Evolutionary conservation across 2,888 invertebrate genomes (phyloP), one percentile per base, ranked within the genome.

Genomic region (Luffia ferchaultella): DNA sequence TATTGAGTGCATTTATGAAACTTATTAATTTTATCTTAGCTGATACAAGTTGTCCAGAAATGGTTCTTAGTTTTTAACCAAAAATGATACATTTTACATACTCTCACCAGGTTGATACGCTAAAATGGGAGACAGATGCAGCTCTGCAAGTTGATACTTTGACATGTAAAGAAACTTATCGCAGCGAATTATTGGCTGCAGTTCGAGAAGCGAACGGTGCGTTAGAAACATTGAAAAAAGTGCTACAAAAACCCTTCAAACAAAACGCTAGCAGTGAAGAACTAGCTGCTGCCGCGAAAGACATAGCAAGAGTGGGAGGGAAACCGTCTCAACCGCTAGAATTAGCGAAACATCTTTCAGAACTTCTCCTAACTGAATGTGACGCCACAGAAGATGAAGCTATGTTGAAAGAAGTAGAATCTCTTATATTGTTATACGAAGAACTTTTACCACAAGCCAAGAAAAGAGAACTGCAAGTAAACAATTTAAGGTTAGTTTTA

Each of bases 121-220:
- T 91, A 5, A 89, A 85, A 68, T 90, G 91, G 70, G 93, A 93
- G 63, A 88, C 88, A 16, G 93, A 95, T 61, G 88, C 88, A 0
- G 89, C 90, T 1, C 89, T 93, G 2, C 95, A 95, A 82, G 95
- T 95, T 1, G 90, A 94, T 64, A 95, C 95, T 0, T 71, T 95
- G 42, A 93, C 93, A 43, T 90, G 93, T 2, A 91, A 92, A 68
- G 94, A 95, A 64, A 94, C 93, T 0, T 95, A 94, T 64, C 76
- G 89, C 50, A 89, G 88, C 59, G 94, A 95, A 69, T 73, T 95
- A 41, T 85, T 87, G 42, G 87, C 89, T 2, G 95, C 93, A 0
- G 85, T 94, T 2, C 76, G 76, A 44, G 95, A 95, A 63, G 90
- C 92, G 56, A 85, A 86, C 46, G 85, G 82, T 5, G 87, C 90